Evolutionary conservation across 1,140 invertebrate species (phyloP).

Genomic region (Caenorhabditis inopinata): DNA sequence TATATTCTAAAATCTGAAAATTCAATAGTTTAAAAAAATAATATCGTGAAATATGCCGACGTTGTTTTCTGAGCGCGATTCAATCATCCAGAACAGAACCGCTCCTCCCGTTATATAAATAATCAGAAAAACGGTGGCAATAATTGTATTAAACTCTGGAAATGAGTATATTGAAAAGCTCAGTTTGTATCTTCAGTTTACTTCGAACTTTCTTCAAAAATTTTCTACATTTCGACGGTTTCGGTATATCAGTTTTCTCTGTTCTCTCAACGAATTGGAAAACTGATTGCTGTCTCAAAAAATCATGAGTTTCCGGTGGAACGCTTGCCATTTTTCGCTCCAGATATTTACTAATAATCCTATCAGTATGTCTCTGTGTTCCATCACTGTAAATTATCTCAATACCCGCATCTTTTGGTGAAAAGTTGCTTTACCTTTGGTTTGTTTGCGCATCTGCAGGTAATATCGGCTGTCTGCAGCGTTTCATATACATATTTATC

Average conservation of each 20-base stretch:
- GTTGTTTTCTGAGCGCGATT: background rate
- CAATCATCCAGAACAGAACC: background rate
- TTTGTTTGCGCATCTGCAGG: no score
- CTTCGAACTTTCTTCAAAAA: background rate
- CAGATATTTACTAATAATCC: background rate
- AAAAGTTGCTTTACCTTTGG: no score
- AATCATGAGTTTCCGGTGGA: background rate
- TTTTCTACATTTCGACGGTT: background rate
- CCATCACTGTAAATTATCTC: background rate
- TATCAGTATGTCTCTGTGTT: background rate
- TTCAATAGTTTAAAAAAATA: background rate
- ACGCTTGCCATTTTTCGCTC: background rate
- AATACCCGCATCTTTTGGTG: no score
- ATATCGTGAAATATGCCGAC: background rate
- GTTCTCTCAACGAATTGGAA: background rate
- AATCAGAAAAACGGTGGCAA: background rate
- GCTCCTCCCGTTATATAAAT: background rate
- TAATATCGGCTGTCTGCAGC: no score
- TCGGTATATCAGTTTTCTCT: background rate
- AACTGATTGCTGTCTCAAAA: constrained; percentile 9
- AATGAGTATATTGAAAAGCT: background rate
- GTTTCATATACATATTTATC: no score
- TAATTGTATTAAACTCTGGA: background rate
- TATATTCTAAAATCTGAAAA: background rate
- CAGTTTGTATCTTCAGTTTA: background rate